Percentiles rank a stretch among this genome's conserved stretches.
Evolutionary conservation across 2,888 invertebrate species (phyloP).

Genomic region (Napeogenes sylphis): DNA sequence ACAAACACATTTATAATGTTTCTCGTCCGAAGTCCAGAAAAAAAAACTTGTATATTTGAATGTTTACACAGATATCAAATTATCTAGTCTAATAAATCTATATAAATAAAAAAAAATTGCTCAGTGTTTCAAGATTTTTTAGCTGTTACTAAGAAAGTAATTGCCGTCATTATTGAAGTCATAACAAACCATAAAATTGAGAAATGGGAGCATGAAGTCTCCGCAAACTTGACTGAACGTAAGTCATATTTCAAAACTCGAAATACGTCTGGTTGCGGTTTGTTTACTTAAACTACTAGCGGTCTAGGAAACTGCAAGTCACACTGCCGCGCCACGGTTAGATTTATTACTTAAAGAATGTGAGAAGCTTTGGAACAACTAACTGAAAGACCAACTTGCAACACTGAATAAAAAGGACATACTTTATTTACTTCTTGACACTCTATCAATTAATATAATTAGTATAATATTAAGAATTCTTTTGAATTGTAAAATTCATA

Average conservation of each 20-base stretch:
- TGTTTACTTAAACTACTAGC: slow-evolving; percentile 16
- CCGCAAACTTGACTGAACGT: slow-evolving; percentile 20
- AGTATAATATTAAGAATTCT: too few relatives aligned
- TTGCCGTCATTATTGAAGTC: slow-evolving; percentile 14
- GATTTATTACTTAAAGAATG: not conserved
- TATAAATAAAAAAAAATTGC: not conserved
- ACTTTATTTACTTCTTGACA: too few relatives aligned
- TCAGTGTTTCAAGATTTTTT: not conserved
- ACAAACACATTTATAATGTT: too few relatives aligned
- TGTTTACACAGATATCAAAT: too few relatives aligned
- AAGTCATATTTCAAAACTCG: slow-evolving; percentile 22
- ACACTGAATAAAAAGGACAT: too few relatives aligned
- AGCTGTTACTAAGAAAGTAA: not conserved
- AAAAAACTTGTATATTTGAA: too few relatives aligned
- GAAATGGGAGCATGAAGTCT: slow-evolving; percentile 19
- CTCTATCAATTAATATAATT: too few relatives aligned
- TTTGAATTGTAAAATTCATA: too few relatives aligned
- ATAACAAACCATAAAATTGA: slow-evolving; percentile 15
- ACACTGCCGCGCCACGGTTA: not conserved
- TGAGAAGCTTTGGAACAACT: not conserved
- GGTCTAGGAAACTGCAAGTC: slow-evolving; percentile 14
- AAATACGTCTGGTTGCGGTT: slow-evolving; percentile 15
- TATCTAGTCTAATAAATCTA: too few relatives aligned
- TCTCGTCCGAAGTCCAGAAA: too few relatives aligned
- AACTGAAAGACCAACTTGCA: too few relatives aligned